A percentile compares a stretch with the other conserved stretches of the same genome.
Conservation (phyloP, 2,113 vertebrate genomes). For the Pardalotus punctatus region DNA sequence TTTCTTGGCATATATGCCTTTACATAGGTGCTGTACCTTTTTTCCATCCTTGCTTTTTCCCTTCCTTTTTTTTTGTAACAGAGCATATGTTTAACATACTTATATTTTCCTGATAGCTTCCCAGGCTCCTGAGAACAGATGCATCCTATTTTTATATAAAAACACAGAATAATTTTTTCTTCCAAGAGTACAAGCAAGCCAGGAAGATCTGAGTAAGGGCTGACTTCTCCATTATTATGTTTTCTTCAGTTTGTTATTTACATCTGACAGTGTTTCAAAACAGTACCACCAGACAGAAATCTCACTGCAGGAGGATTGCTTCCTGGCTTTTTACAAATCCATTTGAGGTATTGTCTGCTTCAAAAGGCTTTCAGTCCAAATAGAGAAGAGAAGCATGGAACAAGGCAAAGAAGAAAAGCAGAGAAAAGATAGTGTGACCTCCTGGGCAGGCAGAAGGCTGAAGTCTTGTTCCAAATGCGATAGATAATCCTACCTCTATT, state of each 20-base stretch:
- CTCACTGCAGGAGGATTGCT: neutral
- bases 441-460: neutral
- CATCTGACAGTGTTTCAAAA: constrained; percentile 36
- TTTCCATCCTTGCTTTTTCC: neutral
- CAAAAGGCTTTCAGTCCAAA: neutral
- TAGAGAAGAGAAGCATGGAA: neutral
- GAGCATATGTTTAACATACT: neutral
- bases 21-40: neutral
- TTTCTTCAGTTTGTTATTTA: constrained; percentile 34
- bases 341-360: constrained; percentile 8
- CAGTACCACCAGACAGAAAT: neutral
- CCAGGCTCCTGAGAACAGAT: neutral
- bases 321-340: neutral
- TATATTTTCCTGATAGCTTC: neutral
- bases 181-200: neutral
- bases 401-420: neutral
- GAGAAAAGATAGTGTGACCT: neutral
- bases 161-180: neutral
- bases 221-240: neutral
- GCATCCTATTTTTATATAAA: neutral
- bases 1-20: neutral
- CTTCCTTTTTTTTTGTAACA: neutral
- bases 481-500: neutral
- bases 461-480: neutral
- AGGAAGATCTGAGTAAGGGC: neutral